These are phyloP conservation scores for Greenwoodochromis staneri DNA, from an alignment of 2,113 vertebrate genomes.

Conservation along the genomic window DNA sequence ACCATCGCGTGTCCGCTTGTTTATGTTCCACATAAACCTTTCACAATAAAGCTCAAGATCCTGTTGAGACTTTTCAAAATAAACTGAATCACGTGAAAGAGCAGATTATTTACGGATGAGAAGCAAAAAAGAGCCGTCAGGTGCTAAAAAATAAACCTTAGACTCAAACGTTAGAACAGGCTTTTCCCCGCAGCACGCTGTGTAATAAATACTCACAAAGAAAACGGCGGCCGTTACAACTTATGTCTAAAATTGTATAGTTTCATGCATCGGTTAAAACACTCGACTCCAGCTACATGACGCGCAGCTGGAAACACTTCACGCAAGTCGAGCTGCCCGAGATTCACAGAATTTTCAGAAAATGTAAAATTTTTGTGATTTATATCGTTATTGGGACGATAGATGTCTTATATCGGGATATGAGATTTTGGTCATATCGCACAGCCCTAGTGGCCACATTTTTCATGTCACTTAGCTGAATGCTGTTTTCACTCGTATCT, in stretches of 20 bases:
- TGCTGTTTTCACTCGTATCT: not conserved
- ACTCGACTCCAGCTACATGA: not conserved
- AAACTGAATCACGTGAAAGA: rapidly evolving
- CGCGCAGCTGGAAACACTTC: not conserved
- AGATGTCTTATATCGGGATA: not conserved
- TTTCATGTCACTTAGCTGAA: not conserved
- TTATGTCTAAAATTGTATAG: not conserved
- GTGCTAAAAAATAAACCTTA: too few species aligned
- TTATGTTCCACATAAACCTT: too few species aligned
- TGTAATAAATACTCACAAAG: not conserved
- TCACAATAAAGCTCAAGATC: too few species aligned
- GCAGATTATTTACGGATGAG: too few species aligned
- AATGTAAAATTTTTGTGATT: not conserved
- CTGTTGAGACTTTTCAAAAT: too few species aligned
- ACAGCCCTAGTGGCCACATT: not conserved
- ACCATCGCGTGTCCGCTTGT: too few species aligned
- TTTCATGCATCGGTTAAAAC: not conserved
- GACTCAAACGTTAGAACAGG: too few species aligned
- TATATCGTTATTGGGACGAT: not conserved
- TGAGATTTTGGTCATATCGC: not conserved
- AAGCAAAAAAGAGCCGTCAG: too few species aligned
- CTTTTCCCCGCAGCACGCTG: too few species aligned
- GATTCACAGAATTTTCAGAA: not conserved
- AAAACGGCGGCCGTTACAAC: not conserved
- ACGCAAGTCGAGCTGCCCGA: not conserved